Evolutionary conservation across 1,140 invertebrate species (phyloP), one percentile per base, ranked within the genome.

Genomic region (Rhagoletis zephyria): DNA sequence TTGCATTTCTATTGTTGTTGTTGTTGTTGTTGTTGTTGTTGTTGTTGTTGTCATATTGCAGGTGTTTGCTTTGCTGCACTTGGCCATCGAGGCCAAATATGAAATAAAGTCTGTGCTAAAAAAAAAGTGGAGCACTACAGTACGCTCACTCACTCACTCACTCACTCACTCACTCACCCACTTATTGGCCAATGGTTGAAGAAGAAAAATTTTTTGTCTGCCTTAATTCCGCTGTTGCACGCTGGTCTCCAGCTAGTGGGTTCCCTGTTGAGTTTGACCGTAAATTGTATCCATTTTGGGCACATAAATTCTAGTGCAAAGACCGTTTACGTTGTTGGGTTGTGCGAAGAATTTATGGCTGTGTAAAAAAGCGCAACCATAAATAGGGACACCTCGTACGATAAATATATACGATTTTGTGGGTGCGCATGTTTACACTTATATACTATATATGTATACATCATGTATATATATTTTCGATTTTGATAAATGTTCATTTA

Each of bases 261-360:
- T 48, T 81, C 74, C 74, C 48, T 81, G 74, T 16, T 81, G 74
- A 56, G 74, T 81, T 7, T n/a, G 16, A 81, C 48, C 74, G 74
- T 81, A 81, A 81, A 81, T 81, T 81, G 74, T 81, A 81, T 81
- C 74, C 74, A 48, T 51, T 81, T 81, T 81, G 74, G n/a, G 74
- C 74, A 81, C 74, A 81, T 81, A 81, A 81, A 81, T 81, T 81
- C 48, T 59, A 67, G 45, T 16, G 74, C 48, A 81, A 81, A 81
- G 14, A 81, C 74, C 48, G 56, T 30, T 51, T 42, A 56, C 7
- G 48, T 56, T 77, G 45, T 77, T 77, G 70, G 10, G 12, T 10
- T 74, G 10, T 10, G 12, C 6, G 40, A 40, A 0, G 40, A 9
- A 56, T 56, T 56, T 56, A 56, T 56, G 10, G 51, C 51, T 56